Base-by-base conservation (phyloP, 2,113 vertebrate genomes). In the Leucoraja erinaceus region DNA sequence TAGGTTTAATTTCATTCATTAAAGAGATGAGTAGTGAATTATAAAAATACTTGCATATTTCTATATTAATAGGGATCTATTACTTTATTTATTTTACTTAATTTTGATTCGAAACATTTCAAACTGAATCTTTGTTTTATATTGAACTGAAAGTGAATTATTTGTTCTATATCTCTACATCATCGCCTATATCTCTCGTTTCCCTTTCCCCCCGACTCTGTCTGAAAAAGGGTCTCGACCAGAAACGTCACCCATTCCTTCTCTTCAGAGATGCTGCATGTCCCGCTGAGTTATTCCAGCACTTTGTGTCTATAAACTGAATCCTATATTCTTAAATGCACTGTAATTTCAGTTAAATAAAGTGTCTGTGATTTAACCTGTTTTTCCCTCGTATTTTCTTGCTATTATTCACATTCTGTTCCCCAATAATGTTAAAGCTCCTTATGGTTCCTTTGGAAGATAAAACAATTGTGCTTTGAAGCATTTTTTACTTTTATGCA, bases 1-100 rank as follows among this genome's bases (percentile, higher is more conserved):
- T 99, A 98, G 97, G 98, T 94, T 74, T 72, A 72, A 31, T 77
- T 84, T 78, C 28, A 92, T 72, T 81, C 47, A 47, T 93, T 83
- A 3, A 25, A 25, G 75, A 12, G n/a, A 20, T 68, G 22, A 90
- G 63, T 22, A 31, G 10, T 88, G 61, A 59, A 86, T 84, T n/a
- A 28, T 28, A 47, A 47, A 47, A 47, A 47, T 88, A 63, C 33
- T 22, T 47, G 7, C 7, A 66, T 66, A 61, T 61, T 38, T 90
- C 33, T 0, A 70, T 81, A 59, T 70, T 91, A 38, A 70, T 72
- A 9, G 72, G 72, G 90, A 54, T 72, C 20, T 20, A 47, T 11
- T 70, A 33, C 9, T 22, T 84, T 91, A 88, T 31, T 12, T 84
- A n/a, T n/a, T 88, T 88, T 18, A 70, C 8, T 90, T 90, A 38